A percentile compares a stretch with the other conserved stretches of the same genome.
Evolutionary conservation across 2,797 vertebrate genomes (phyloP).

Genomic region (Gephyroberyx darwinii): DNA sequence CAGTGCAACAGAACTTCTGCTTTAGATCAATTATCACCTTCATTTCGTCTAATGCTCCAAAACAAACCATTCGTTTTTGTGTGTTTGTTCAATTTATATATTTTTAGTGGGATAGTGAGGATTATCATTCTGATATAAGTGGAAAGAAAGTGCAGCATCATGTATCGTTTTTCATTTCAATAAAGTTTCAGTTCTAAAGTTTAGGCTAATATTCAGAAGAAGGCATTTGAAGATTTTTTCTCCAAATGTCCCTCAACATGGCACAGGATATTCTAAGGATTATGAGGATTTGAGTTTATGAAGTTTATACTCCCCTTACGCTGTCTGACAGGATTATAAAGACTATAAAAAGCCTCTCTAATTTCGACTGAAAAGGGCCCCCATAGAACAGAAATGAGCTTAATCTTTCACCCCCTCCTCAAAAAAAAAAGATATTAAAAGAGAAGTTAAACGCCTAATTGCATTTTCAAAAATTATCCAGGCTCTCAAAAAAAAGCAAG

Average conservation of each 20-base stretch:
- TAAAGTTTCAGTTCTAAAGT: background rate
- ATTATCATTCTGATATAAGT: background rate
- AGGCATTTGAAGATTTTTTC: background rate
- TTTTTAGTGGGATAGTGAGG: too few relatives aligned
- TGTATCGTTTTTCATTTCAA: too few relatives aligned
- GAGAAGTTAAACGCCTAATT: background rate
- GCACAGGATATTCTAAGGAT: background rate
- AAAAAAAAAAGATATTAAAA: background rate
- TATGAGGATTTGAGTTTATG: background rate
- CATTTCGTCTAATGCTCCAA: too few relatives aligned
- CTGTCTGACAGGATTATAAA: background rate
- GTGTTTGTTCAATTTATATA: too few relatives aligned
- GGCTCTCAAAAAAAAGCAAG: background rate
- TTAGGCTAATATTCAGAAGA: too few relatives aligned
- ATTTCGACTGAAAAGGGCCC: background rate
- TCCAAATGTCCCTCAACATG: background rate
- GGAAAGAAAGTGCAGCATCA: background rate
- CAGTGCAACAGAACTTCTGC: background rate
- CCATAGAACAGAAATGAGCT: background rate
- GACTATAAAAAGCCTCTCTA: background rate
- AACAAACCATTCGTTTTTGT: too few relatives aligned
- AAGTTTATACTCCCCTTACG: constrained; percentile 5
- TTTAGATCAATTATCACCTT: too few relatives aligned
- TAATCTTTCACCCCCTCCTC: background rate
- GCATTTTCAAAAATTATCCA: background rate